Evolutionary conservation across 2,888 invertebrate species (phyloP).

Genomic region (Patella pellucida): DNA sequence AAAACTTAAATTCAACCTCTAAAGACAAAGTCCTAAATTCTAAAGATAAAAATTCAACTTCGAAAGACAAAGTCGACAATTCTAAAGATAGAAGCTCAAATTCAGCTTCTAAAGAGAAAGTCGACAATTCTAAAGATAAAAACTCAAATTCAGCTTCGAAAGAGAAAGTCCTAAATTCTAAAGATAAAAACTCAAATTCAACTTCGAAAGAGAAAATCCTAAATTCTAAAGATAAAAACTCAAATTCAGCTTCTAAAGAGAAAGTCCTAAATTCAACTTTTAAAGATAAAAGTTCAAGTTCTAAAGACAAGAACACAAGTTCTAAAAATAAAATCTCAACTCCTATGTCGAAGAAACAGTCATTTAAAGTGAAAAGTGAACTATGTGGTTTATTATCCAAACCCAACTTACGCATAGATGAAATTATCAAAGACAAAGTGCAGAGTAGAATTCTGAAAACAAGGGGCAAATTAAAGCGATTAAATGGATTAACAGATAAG

Average conservation of each 20-base stretch:
- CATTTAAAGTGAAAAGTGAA: constrained; percentile 44
- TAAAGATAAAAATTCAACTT: background rate
- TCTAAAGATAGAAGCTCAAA: background rate
- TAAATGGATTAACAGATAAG: constrained; percentile 9
- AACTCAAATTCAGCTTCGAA: constrained; percentile 13
- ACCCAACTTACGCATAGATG: constrained; percentile 43
- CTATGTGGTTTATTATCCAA: constrained; percentile 41
- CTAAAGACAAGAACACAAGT: constrained; percentile 31
- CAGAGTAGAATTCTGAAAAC: constrained; percentile 43
- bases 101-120: constrained; percentile 25
- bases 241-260: constrained; percentile 26
- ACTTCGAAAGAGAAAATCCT: constrained; percentile 26
- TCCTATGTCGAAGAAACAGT: background rate
- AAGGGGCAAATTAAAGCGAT: constrained; percentile 35
- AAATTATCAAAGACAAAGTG: constrained; percentile 46
- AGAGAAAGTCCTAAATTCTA: background rate
- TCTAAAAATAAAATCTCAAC: constrained; percentile 36
- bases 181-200: constrained; percentile 8
- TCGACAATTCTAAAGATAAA: constrained; percentile 28
- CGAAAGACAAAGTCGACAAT: no score
- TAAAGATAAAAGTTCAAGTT: constrained; percentile 23
- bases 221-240: constrained; percentile 28
- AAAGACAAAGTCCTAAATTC: no score
- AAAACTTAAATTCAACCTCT: constrained; percentile 14
- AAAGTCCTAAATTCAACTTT: constrained; percentile 11